Conservation (phyloP, 2,113 vertebrate species). For the Paradisaea rubra region DNA sequence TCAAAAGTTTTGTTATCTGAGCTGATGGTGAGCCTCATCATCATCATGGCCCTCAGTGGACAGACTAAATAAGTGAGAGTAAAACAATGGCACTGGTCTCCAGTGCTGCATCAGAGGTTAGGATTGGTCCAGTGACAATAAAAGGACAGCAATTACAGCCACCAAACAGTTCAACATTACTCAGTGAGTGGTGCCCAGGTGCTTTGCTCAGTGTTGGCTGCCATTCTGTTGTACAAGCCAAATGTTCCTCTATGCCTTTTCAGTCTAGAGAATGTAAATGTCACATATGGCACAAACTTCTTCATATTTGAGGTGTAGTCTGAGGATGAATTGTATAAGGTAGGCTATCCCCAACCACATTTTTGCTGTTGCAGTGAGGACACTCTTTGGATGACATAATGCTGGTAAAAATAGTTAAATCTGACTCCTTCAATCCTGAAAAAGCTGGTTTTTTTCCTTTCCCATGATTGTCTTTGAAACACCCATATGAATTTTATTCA, state of each 20-base stretch:
- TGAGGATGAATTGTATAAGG: neutral
- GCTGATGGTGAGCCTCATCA: neutral
- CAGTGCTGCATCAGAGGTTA: neutral
- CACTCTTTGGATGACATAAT: neutral
- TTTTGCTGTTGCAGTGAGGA: neutral
- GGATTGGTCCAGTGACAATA: neutral
- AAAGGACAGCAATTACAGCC: neutral
- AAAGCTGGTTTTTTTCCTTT: neutral
- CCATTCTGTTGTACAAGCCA: neutral
- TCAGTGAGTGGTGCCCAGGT: neutral
- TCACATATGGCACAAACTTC: neutral
- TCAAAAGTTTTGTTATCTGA: neutral
- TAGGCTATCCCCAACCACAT: neutral
- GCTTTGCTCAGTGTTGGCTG: neutral
- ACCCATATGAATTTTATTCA: neutral
- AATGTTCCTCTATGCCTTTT: neutral
- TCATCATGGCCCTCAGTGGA: neutral
- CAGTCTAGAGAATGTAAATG: neutral
- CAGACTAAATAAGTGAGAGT: neutral
- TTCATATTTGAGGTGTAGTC: neutral
- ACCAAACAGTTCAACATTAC: neutral
- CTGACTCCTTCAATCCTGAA: neutral
- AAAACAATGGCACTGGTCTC: neutral
- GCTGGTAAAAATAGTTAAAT: neutral
- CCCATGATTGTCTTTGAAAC: neutral